Base-by-base conservation (phyloP, 2,888 invertebrate species). In the Schizaphis graminum region DNA sequence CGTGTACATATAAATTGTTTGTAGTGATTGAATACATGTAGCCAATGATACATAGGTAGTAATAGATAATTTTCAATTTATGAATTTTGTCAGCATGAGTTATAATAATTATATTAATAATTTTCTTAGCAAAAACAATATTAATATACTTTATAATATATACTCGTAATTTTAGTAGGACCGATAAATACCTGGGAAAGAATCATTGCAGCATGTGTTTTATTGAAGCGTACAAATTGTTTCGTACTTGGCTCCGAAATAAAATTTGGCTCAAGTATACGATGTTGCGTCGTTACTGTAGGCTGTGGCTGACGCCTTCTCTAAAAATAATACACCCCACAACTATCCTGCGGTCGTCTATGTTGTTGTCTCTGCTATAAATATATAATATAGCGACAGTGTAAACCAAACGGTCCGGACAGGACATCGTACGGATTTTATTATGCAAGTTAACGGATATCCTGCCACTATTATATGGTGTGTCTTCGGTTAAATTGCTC, bases 271-370 rank as follows among this genome's bases (percentile, higher is more conserved):
- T 92, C 92, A 13, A 88, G 28, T 53, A 49, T 35, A 67, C 67
- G 41, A 56, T 56, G 91, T 91, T 91, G 77, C 53, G 77, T 28
- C 91, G 91, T 91, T 41, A n/a, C 41, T 57, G 53, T 89, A 89
- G 28, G 53, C 84, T 41, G 28, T 86, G 91, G 67, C 61, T 86
- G 86, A 87, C 86, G 57, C n/a, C 61, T 53, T 67, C 67, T 92
- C 92, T 92, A 92, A 92, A 92, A 92, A 92, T 92, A 92, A 88
- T 53, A 41, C 5, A 28, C 87, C 92, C 92, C 91, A n/a, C 57
- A 26, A 91, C 85, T 47, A 24, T 86, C 85, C 85, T 61, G 92
- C 28, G 11, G 10, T 61, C 67, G 53, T 35, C 41, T 41, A 49
- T 92, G 87, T 87, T 87, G 86, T 86, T 67, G 92, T 92, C 92